Base-by-base conservation (phyloP, 2,888 invertebrate genomes). In the Sinhomidia bicolor region DNA sequence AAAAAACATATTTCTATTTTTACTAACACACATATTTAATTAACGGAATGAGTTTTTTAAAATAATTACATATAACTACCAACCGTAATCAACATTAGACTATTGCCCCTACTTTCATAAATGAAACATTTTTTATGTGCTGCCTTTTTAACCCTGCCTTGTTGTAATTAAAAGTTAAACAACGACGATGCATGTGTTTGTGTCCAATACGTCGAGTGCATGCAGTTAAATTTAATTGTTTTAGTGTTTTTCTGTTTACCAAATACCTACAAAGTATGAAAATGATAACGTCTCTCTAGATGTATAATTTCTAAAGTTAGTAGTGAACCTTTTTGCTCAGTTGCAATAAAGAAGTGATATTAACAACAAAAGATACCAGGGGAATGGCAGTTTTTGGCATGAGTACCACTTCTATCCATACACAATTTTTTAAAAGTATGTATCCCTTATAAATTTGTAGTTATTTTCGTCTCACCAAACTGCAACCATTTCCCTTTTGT, bases 1-100 rank as follows among this genome's bases (percentile, higher is more conserved):
- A 17, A 68, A 36, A 17, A 44, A 44, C 2, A 1, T 32, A 32
- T 71, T 17, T 36, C 54, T 36, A 41, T 68, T 68, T 44, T 44
- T 68, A 60, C 60, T 60, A 62, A 62, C 62, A 57, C 29, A 1
- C 36, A 20, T 41, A 71, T 20, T 71, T 20, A 71, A 71, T 71
- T 41, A 74, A 4, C 29, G 74, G 44, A 68, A 68, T 68, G 68
- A 0, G 20, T 17, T 36, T 41, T 20, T n/a, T n/a, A n/a, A n/a
- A n/a, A n/a, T n/a, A n/a, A n/a, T n/a, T n/a, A n/a, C n/a, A n/a
- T n/a, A 68, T 65, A 3, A 32, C 12, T 32, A n/a, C n/a, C 12
- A 17, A n/a, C n/a, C 32, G 5, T 32, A 65, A 20, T 65, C 32
- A 65, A 6, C 1, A 54, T 41, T 41, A 36, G 14, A 65, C 1